These are phyloP conservation scores for Caenorhabditis tropicalis DNA, from an alignment of 1,140 invertebrate genomes.

Conservation along the genomic window DNA sequence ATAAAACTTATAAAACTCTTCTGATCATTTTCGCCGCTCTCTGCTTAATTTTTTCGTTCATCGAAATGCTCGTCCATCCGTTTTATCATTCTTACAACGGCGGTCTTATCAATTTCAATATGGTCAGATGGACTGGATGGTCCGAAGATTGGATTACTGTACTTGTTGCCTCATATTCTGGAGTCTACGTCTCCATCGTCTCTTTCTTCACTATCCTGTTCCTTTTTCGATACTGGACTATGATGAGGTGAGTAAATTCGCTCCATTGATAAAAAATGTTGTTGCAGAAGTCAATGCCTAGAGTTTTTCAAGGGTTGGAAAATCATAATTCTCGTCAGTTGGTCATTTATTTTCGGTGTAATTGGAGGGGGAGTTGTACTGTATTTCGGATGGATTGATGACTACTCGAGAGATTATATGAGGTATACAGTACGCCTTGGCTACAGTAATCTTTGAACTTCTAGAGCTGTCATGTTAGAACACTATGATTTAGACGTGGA, in stretches of 20 bases:
- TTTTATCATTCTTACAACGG: conserved; percentile 2
- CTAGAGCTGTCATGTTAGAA: not conserved
- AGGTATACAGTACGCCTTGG: no score
- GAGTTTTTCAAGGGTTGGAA: not conserved
- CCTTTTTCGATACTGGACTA: not conserved
- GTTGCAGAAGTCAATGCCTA: not conserved
- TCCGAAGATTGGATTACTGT: not conserved
- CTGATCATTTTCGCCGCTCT: not conserved
- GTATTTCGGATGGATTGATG: not conserved
- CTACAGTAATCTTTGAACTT: not conserved
- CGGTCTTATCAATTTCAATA: not conserved
- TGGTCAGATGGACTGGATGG: not conserved
- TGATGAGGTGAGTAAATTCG: conserved; percentile 10
- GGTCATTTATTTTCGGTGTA: not conserved
- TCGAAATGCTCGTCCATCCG: not conserved
- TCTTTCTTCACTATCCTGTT: not conserved
- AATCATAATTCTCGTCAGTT: not conserved
- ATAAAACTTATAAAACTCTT: not conserved
- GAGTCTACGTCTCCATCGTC: not conserved
- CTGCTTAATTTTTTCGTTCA: not conserved
- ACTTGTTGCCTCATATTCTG: not conserved
- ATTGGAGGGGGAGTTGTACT: not conserved
- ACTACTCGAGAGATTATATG: not conserved
- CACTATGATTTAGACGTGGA: not conserved
- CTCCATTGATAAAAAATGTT: not conserved